These are phyloP conservation scores for Malurus cyaneus DNA, from an alignment of 2,113 vertebrate species.

Conservation along the genomic window DNA sequence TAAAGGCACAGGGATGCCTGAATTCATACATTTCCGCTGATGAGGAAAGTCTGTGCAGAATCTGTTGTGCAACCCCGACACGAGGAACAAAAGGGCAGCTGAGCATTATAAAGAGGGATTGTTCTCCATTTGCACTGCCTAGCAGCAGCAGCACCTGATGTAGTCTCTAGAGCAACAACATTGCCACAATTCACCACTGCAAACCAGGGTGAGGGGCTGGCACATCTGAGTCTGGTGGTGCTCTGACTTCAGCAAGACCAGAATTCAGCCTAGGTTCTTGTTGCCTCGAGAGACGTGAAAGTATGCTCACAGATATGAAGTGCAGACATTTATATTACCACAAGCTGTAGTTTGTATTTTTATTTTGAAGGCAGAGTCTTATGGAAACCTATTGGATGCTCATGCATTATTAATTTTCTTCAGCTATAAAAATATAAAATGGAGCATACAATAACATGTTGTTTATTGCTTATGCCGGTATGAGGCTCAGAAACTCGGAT, in stretches of 20 bases:
- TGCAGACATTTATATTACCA: conserved; percentile 32
- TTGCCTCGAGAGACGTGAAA: background rate
- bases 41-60: background rate
- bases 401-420: conserved; percentile 74
- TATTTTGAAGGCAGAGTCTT: conserved; percentile 58
- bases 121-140: conserved; percentile 40
- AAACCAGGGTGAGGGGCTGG: conserved; percentile 21
- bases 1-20: background rate
- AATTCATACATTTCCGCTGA: background rate
- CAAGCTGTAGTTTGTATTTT: conserved; percentile 40
- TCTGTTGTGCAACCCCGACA: background rate
- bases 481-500: conserved; percentile 57
- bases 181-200: conserved; percentile 16
- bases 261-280: conserved; percentile 4
- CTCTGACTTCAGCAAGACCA: conserved; percentile 29
- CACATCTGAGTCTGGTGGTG: background rate
- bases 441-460: conserved; percentile 68
- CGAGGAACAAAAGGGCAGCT: background rate
- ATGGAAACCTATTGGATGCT: conserved; percentile 55
- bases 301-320: background rate
- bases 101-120: background rate
- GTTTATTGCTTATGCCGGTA: conserved; percentile 64
- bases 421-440: conserved; percentile 67
- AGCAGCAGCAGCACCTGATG: conserved; percentile 57
- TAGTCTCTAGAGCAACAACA: conserved; percentile 18